A percentile compares a stretch with the other conserved stretches of the same genome.
Conservation (phyloP, 1,140 invertebrate genomes). For the Coelopa frigida region DNA sequence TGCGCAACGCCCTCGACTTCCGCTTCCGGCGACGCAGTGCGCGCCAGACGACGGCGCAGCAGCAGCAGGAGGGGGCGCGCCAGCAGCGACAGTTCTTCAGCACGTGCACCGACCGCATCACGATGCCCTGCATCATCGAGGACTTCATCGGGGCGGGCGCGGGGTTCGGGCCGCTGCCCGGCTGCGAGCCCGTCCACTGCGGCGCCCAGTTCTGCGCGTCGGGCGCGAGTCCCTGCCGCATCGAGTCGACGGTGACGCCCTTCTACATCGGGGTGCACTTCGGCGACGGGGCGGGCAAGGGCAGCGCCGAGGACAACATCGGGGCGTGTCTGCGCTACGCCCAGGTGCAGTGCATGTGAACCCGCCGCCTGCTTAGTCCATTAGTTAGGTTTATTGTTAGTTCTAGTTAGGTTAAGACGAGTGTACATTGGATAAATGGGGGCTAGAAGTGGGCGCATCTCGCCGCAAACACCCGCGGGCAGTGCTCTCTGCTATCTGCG, state of each 20-base stretch:
- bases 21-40: slow-evolving; percentile 22
- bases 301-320: slow-evolving; percentile 68
- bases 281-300: slow-evolving; percentile 55
- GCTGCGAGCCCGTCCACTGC: slow-evolving; percentile 59
- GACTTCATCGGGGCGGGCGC: slow-evolving; percentile 72
- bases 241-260: slow-evolving; percentile 68
- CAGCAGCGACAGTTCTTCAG: slow-evolving; percentile 37
- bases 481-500: slow-evolving; percentile 52
- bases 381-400: too few relatives aligned
- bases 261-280: slow-evolving; percentile 73
- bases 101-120: slow-evolving; percentile 62
- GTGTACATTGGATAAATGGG: too few relatives aligned
- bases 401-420: too few relatives aligned
- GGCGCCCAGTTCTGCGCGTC: slow-evolving; percentile 60
- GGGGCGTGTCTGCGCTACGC: slow-evolving; percentile 68
- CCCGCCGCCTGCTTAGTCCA: too few relatives aligned
- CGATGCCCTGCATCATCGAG: slow-evolving; percentile 73
- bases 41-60: slow-evolving; percentile 15
- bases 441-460: neutral
- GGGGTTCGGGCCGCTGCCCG: slow-evolving; percentile 28
- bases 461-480: slow-evolving; percentile 43
- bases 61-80: neutral
- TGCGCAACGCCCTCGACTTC: slow-evolving; percentile 18
- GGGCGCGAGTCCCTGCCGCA: slow-evolving; percentile 53
- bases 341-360: slow-evolving; percentile 58